phyloP scores from a whole-genome alignment of 2,113 vertebrate species.

The Nibea coibor region DNA sequence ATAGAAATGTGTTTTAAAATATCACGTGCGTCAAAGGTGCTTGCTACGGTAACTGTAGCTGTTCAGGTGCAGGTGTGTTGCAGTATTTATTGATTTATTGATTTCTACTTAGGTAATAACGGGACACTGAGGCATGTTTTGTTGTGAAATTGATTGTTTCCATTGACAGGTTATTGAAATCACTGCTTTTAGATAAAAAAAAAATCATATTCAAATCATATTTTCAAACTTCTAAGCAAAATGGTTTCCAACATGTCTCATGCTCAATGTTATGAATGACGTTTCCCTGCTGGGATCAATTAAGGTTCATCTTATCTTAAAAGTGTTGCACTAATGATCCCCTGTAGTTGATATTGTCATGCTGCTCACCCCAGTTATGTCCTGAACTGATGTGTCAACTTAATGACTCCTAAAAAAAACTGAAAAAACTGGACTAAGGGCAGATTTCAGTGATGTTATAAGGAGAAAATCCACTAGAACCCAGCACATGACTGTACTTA shows the following conservation, averaged over 20 bases:
- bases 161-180: neutral
- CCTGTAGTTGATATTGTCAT: neutral
- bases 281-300: neutral
- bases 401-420: neutral
- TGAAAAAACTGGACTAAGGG: neutral
- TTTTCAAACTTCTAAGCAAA: neutral
- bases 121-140: slow-evolving; percentile 2
- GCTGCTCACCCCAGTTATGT: neutral
- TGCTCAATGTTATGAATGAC: neutral
- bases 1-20: slow-evolving; percentile 33
- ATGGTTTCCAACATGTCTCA: neutral
- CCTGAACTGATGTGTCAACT: neutral
- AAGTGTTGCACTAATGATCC: neutral
- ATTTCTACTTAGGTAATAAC: slow-evolving; percentile 7
- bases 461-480: neutral
- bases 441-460: neutral
- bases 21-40: slow-evolving; percentile 42
- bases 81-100: slow-evolving; percentile 7
- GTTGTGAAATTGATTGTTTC: neutral
- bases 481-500: neutral
- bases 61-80: slow-evolving; percentile 26
- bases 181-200: neutral
- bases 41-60: slow-evolving; percentile 13
- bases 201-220: neutral
- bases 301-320: neutral